Percentiles rank a stretch among this genome's conserved stretches.
Conservation (phyloP, 2,113 vertebrate species). For the Scolopax mira region DNA sequence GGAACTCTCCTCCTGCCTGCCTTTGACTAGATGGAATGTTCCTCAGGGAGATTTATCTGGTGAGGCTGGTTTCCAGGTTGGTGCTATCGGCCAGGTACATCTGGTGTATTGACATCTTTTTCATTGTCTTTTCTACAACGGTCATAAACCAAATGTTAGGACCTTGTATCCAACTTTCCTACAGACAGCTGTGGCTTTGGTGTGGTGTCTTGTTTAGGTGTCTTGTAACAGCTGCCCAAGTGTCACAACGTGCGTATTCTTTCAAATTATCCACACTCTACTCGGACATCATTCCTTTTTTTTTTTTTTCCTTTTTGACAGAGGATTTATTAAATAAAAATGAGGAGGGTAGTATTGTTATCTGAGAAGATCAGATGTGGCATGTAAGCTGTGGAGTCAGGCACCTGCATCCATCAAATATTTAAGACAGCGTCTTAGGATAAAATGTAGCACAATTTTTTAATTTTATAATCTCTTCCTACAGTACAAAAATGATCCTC, state of each 20-base stretch:
- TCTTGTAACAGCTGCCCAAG: background rate
- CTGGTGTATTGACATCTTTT: background rate
- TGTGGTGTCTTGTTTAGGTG: background rate
- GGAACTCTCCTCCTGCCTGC: background rate
- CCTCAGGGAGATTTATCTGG: background rate
- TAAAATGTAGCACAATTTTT: slow-evolving; percentile 1
- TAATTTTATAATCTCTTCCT: slow-evolving; percentile 18
- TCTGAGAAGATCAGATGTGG: background rate
- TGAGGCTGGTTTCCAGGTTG: background rate
- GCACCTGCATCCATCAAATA: slow-evolving; percentile 32
- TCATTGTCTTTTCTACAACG: background rate
- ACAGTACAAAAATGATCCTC: background rate
- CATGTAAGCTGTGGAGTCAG: background rate
- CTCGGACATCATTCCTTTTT: background rate
- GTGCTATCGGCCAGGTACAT: background rate
- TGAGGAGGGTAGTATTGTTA: background rate
- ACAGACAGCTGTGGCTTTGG: background rate
- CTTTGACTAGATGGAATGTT: background rate
- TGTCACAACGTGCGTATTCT: background rate
- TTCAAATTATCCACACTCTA: background rate
- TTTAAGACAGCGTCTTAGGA: slow-evolving; percentile 23
- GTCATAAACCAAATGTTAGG: background rate
- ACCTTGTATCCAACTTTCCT: background rate
- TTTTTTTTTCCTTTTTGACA: background rate
- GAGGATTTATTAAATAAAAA: slow-evolving; percentile 24